Evolutionary conservation across 2,113 vertebrate species (phyloP).

Genomic region (Callaeas wilsoni): DNA sequence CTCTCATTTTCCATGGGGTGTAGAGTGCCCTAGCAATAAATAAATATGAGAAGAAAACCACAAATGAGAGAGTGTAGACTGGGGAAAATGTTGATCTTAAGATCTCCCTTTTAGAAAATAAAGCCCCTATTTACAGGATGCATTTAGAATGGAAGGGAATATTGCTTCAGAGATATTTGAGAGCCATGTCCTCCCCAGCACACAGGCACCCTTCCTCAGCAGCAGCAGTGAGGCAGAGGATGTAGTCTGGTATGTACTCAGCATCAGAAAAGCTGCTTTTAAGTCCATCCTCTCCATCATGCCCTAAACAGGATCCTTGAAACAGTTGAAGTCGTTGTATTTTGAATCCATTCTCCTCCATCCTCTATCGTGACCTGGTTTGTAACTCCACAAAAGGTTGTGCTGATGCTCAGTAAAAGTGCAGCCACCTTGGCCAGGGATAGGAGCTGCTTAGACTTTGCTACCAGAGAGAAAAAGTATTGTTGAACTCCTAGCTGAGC

Average conservation of each 20-base stretch:
- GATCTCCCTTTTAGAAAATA: not conserved
- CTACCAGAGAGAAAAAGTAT: not conserved
- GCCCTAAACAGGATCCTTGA: not conserved
- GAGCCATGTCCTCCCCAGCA: not conserved
- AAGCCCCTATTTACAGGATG: not conserved
- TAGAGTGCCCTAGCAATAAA: not conserved
- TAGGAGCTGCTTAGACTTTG: not conserved
- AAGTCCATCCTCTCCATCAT: not conserved
- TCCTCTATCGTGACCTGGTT: fast-evolving
- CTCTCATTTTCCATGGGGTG: not conserved
- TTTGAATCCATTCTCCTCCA: not conserved
- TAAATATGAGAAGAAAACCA: not conserved
- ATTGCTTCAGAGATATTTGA: not conserved
- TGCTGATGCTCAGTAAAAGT: not conserved
- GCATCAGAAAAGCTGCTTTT: not conserved
- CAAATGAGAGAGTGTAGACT: not conserved
- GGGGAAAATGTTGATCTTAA: not conserved
- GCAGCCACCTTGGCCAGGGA: not conserved
- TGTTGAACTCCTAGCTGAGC: not conserved
- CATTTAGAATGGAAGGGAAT: not conserved
- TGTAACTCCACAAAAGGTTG: not conserved
- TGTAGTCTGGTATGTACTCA: not conserved
- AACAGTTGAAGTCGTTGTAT: not conserved
- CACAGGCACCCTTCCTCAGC: not conserved
- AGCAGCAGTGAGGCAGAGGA: not conserved